Evolutionary conservation across 2,888 invertebrate species (phyloP), one percentile per base, ranked within the genome.

Genomic region (Masnerella sp.): DNA sequence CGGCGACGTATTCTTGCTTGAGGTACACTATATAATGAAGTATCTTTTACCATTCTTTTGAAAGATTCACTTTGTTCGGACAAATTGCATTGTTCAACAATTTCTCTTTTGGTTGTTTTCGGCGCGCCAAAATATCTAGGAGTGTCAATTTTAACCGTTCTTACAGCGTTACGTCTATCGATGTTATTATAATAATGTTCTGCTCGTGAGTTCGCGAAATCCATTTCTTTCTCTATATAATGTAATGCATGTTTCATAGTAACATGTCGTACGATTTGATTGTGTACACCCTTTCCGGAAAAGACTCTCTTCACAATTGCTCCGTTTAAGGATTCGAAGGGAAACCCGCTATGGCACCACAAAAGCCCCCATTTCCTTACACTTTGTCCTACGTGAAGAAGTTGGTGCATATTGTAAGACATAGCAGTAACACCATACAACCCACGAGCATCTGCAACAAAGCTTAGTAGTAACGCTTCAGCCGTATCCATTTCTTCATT

Each of bases 331-430:
- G 43, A 45, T 15, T 77, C 73, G 25, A 73, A 77, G 14, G 43
- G 32, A 43, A 75, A 77, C 2, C 69, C 65, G 40, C 52, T 75
- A 28, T 77, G 72, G 9, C 8, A 5, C 61, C 61, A 72, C n/a
- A 72, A 15, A n/a, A 75, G 77, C 5, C 72, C 68, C 67, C 59
- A 74, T 40, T 75, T 40, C 30, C 14, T 22, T 2, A 75, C 77
- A 51, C 62, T 68, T 49, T 58, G 11, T 14, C 30, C 32, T 14
- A 75, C 25, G 61, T 77, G 77, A 11, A 49, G 17, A 2, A 77
- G 45, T 14, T 68, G 40, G 34, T 77, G 77, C 12, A 77, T 14
- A 61, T 74, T 77, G 17, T 40, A 72, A 1, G 65, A 56, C 72
- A 74, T 71, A 2, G 64, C 49, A 25, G n/a, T 32, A 22, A 59